Conservation (phyloP, 1,140 invertebrate species). For the Helicorthomorpha holstii region DNA sequence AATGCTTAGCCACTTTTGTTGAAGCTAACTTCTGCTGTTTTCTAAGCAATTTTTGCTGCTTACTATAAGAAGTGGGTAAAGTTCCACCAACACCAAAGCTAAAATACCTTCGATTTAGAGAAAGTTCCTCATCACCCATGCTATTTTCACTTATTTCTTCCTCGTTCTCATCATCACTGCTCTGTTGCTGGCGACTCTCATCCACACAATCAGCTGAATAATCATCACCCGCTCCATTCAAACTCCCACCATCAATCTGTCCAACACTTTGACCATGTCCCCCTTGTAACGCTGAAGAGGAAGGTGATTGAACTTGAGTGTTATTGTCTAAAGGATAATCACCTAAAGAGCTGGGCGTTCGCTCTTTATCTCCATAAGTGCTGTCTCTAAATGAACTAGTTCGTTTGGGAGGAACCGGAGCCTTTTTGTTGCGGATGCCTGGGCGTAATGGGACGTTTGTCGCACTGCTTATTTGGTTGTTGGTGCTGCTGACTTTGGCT, state of each 20-base stretch:
- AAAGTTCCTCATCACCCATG: neutral
- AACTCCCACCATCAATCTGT: neutral
- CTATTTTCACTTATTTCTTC: neutral
- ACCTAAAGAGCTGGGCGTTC: conserved; percentile 3
- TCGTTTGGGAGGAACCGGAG: conserved; percentile 82
- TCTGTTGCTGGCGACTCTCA: no score
- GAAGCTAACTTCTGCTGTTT: neutral
- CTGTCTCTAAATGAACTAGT: conserved; percentile 68
- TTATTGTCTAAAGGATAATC: conserved; percentile 28
- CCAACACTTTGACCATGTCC: conserved; percentile 2
- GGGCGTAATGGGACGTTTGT: conserved; percentile 61
- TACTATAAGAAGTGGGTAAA: neutral
- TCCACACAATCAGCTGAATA: neutral
- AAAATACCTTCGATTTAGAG: neutral
- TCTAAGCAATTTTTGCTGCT: neutral
- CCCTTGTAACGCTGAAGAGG: neutral
- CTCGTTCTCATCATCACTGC: no score
- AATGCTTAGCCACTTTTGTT: neutral
- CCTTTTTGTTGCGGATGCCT: conserved; percentile 71
- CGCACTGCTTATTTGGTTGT: conserved; percentile 22
- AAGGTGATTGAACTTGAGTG: neutral
- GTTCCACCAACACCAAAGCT: neutral
- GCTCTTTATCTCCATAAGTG: conserved; percentile 3
- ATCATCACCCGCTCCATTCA: neutral
- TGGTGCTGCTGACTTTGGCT: conserved; percentile 11